A percentile compares a stretch with the other conserved stretches of the same genome.
Evolutionary conservation across 2,888 invertebrate species (phyloP).

Genomic region (Papilio protenor): DNA sequence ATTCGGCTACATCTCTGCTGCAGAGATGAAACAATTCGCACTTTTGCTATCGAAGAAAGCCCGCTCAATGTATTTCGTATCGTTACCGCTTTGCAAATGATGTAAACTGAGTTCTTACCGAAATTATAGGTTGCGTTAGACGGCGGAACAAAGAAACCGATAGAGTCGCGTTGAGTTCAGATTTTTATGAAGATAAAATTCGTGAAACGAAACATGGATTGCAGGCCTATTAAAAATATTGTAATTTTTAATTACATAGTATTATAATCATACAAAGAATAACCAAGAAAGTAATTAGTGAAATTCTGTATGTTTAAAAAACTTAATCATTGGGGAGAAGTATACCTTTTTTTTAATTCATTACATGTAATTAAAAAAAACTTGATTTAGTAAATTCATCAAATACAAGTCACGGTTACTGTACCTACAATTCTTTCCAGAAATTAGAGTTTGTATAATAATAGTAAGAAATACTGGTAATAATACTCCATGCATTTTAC

Average conservation of each 20-base stretch:
- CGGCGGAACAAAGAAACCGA: slow-evolving; percentile 60
- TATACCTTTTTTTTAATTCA: no score
- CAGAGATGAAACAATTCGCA: slow-evolving; percentile 56
- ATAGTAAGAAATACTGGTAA: background rate
- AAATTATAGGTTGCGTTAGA: slow-evolving; percentile 75
- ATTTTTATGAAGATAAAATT: background rate
- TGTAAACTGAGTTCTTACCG: slow-evolving; percentile 72
- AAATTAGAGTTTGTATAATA: background rate
- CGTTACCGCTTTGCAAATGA: slow-evolving; percentile 72
- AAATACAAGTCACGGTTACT: background rate
- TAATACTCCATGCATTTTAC: slow-evolving; percentile 56
- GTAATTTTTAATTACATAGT: no score
- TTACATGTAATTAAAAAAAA: background rate
- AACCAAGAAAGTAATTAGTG: no score
- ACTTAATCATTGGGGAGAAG: no score
- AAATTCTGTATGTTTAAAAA: no score
- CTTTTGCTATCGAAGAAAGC: slow-evolving; percentile 64
- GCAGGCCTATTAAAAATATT: no score
- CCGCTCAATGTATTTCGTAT: slow-evolving; percentile 68
- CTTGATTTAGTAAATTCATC: background rate
- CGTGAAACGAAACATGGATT: background rate
- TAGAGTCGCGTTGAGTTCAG: slow-evolving; percentile 54
- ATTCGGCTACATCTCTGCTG: slow-evolving; percentile 79
- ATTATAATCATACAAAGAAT: no score
- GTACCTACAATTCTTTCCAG: background rate